Evolutionary conservation across 1,140 invertebrate genomes (phyloP).

Genomic region (Atopsyche davidsoni): DNA sequence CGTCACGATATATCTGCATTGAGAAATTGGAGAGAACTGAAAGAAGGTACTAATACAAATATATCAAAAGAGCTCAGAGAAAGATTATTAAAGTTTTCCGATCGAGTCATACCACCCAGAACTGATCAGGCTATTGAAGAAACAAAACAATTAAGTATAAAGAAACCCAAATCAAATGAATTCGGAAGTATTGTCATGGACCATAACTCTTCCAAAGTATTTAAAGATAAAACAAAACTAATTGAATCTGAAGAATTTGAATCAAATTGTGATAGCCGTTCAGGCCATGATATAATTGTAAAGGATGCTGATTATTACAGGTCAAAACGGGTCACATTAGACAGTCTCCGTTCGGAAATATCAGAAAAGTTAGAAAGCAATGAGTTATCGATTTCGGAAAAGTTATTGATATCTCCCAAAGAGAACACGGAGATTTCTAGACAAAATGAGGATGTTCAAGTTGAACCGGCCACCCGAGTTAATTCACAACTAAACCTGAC

Average conservation of each 20-base stretch:
- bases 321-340: too few species aligned
- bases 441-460: conserved; percentile 17
- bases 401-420: too few species aligned
- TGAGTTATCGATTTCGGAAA: too few species aligned
- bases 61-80: conserved; percentile 46
- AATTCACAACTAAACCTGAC: neutral
- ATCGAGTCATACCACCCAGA: conserved; percentile 45
- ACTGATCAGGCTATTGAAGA: conserved; percentile 30
- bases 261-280: too few species aligned
- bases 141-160: conserved; percentile 12
- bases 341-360: too few species aligned
- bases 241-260: too few species aligned
- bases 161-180: conserved; percentile 32
- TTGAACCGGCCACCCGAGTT: conserved; percentile 24
- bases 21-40: conserved; percentile 61
- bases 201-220: conserved; percentile 1
- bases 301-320: too few species aligned
- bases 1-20: conserved; percentile 59
- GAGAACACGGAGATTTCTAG: neutral
- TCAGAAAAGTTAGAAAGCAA: too few species aligned
- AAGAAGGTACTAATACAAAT: conserved; percentile 45
- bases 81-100: conserved; percentile 62
- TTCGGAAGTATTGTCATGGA: conserved; percentile 39
- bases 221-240: neutral
- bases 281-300: too few species aligned